Evolutionary conservation across 2,113 vertebrate genomes (phyloP).

Genomic region (Lathamus discolor): DNA sequence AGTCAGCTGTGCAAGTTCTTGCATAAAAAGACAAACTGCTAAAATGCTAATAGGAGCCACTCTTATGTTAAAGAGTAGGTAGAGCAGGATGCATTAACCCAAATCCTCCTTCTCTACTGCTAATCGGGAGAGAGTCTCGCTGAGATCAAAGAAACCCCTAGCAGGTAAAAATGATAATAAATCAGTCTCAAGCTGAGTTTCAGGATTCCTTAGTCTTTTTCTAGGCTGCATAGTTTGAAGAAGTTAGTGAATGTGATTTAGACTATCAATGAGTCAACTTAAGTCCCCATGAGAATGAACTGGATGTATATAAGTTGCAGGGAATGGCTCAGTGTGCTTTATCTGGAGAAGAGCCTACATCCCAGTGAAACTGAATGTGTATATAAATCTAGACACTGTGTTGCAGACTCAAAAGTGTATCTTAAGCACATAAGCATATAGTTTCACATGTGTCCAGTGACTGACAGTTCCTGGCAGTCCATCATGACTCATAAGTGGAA

Average conservation of each 20-base stretch:
- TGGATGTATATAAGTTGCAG: not conserved
- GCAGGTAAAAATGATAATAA: conserved; percentile 20
- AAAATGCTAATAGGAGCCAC: not conserved
- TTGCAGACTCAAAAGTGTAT: not conserved
- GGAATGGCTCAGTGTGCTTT: not conserved
- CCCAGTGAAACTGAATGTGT: not conserved
- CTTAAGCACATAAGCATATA: not conserved
- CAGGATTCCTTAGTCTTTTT: not conserved
- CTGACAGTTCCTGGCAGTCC: not conserved
- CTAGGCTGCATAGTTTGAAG: not conserved
- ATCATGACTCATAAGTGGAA: not conserved
- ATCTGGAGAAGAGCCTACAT: not conserved
- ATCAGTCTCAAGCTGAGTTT: not conserved
- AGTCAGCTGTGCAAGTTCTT: conserved; percentile 47
- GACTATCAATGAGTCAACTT: not conserved
- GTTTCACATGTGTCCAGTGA: not conserved
- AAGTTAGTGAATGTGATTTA: not conserved
- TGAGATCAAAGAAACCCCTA: conserved; percentile 20
- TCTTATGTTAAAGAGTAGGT: conserved; percentile 12
- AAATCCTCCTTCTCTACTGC: not conserved
- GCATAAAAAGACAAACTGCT: conserved; percentile 36
- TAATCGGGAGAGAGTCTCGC: not conserved
- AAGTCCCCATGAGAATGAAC: not conserved
- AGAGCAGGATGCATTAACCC: conserved; percentile 9
- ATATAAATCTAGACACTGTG: not conserved